Conservation (phyloP, 2,797 vertebrate genomes). For the Saxicola maurus region DNA sequence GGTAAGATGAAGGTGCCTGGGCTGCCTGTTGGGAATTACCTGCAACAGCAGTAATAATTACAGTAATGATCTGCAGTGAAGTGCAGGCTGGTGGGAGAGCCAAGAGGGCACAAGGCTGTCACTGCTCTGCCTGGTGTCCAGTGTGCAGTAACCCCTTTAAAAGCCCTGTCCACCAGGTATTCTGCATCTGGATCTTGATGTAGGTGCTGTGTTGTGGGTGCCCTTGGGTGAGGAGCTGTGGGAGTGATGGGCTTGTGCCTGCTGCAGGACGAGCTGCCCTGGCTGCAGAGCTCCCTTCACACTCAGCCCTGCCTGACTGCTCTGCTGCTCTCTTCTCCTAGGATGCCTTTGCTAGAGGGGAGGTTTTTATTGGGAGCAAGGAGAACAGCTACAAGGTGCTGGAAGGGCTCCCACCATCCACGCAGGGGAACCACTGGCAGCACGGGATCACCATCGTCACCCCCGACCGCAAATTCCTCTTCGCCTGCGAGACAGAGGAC, state of each 20-base stretch:
- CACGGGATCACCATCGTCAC: slow-evolving; percentile 94
- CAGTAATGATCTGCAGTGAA: neutral
- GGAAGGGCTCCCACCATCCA: slow-evolving; percentile 84
- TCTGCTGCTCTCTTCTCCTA: slow-evolving; percentile 41
- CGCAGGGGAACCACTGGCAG: slow-evolving; percentile 90
- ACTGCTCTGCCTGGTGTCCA: neutral
- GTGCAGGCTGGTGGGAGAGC: neutral
- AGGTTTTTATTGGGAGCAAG: slow-evolving; percentile 95
- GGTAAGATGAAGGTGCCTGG: slow-evolving; percentile 71
- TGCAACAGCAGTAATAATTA: neutral
- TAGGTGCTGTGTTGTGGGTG: rapidly evolving
- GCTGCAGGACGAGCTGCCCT: neutral
- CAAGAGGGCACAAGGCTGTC: neutral
- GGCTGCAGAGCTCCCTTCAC: neutral
- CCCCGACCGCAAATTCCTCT: slow-evolving; percentile 91
- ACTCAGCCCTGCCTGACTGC: neutral
- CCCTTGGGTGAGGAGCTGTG: neutral
- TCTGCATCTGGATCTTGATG: neutral
- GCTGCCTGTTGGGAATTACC: neutral
- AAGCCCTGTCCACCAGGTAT: neutral
- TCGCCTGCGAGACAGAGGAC: slow-evolving; percentile 88
- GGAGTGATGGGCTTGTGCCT: neutral
- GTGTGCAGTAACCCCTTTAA: neutral
- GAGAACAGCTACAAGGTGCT: slow-evolving; percentile 92
- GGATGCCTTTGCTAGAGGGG: slow-evolving; percentile 93